Conservation (phyloP, 2,797 vertebrate genomes). For the Hydrocynus forskahlii region DNA sequence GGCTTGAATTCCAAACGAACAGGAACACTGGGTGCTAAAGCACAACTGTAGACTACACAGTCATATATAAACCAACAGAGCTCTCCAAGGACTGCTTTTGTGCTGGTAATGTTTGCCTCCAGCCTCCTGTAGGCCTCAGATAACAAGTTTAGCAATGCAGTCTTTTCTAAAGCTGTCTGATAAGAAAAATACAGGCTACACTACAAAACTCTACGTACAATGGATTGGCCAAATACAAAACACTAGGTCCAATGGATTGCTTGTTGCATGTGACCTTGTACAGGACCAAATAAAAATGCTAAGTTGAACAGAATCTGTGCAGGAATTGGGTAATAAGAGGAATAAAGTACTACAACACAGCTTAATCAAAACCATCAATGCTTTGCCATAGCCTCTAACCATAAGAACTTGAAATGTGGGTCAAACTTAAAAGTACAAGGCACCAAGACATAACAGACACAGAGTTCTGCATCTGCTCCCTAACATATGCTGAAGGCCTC, state of each 20-base stretch:
- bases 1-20: neutral
- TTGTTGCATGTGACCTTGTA: conserved; percentile 30
- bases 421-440: conserved; percentile 8
- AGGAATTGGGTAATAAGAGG: neutral
- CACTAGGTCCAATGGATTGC: conserved; percentile 26
- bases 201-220: conserved; percentile 11
- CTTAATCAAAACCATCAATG: conserved; percentile 9
- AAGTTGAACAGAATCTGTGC: neutral
- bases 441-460: conserved; percentile 24
- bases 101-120: conserved; percentile 28
- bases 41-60: neutral
- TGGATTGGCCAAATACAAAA: conserved; percentile 4
- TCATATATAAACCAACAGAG: neutral
- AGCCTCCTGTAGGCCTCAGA: conserved; percentile 9
- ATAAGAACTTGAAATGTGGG: conserved; percentile 22
- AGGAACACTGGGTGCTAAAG: neutral
- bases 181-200: conserved; percentile 29
- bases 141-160: conserved; percentile 33
- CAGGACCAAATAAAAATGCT: neutral
- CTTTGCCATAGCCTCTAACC: neutral
- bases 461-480: conserved; percentile 19
- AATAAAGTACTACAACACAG: neutral
- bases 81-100: conserved; percentile 12
- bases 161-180: conserved; percentile 19
- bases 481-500: conserved; percentile 32